Base-by-base conservation (phyloP, 2,113 vertebrate genomes). In the Callorhinus ursinus region DNA sequence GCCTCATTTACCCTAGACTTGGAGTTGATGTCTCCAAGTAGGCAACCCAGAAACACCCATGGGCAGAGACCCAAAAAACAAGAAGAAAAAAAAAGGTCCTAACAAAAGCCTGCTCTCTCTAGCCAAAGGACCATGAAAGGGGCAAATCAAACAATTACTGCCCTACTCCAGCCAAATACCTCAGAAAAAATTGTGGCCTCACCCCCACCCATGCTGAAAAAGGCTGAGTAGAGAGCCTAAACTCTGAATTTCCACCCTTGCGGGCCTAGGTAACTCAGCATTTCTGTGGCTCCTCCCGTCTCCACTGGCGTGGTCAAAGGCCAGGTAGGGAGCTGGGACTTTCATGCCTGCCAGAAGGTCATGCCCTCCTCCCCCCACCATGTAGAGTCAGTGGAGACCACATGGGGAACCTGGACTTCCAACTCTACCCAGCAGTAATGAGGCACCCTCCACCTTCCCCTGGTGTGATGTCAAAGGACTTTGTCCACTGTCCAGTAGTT, bases 41-140 rank as follows among this genome's bases (percentile, higher is more conserved):
- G 42, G 12, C 86, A 95, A 71, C 15, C n/a, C 72, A 91, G 59
- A 88, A 92, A 95, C 46, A 87, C 8, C 61, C 90, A 90, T 2
- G 16, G 14, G 26, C 53, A 90, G 63, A 67, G 9, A 95, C 31
- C 28, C 46, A 79, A 79, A 49, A 69, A 61, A 86, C 65, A 13
- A 71, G 51, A 61, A 61, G 7, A 49, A 31, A n/a, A 18, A 19
- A 18, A 65, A 57, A 67, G 18, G 15, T 16, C 39, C 67, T 12
- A 93, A 82, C 57, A 89, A 86, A 95, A 90, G 31, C 31, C 46
- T 83, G 8, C 10, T 91, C 71, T 88, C 67, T 77, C 59, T 51
- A 93, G 84, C 9, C 53, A 87, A 93, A 95, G 49, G 14, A 83
- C 10, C 69, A 97, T 39, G 36, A 93, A 95, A 93, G 12, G 28